Base-by-base conservation (phyloP, 2,888 invertebrate genomes). In the Drosophila infuscata region DNA sequence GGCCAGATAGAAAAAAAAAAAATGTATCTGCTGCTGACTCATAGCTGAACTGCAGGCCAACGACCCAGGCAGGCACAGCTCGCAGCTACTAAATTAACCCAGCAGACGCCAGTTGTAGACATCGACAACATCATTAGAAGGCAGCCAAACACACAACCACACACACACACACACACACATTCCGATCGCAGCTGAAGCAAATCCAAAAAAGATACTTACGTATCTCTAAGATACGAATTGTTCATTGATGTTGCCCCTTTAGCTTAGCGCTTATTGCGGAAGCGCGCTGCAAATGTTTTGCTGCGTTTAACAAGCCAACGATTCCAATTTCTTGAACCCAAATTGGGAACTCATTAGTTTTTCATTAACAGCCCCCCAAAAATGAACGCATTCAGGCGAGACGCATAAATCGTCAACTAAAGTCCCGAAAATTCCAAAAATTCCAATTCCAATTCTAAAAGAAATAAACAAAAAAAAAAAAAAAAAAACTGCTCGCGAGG, bases 21-120 rank as follows among this genome's bases (percentile, higher is more conserved):
- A 53, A 48, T 53, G 56, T 66, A 48, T 72, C 52, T 38, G 57
- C 36, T 41, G 46, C 82, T 83, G 88, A 88, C 33, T 81, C 81
- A 81, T 70, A 76, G 73, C 67, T 74, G 74, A 81, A 78, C 82
- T 81, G 82, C 84, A 87, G 89, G 89, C 78, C 88, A 85, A 87
- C 85, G 84, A 86, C 84, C 87, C 70, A 78, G 67, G 66, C 69
- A 60, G 70, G 8, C 56, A 38, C 83, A 67, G 56, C 65, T 68
- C 58, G 66, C 29, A 65, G 69, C 54, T 71, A 80, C 83, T 77
- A 80, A 81, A 77, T 81, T 81, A 81, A 83, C 62, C 67, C 77
- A 62, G 65, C 77, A 83, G 82, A 81, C 81, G 81, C 81, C 74
- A 73, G 71, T 77, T 49, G 70, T 72, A 81, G 77, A 73, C 76